phyloP scores from a whole-genome alignment of 1,140 invertebrate species.

The Caerostris extrusa region DNA sequence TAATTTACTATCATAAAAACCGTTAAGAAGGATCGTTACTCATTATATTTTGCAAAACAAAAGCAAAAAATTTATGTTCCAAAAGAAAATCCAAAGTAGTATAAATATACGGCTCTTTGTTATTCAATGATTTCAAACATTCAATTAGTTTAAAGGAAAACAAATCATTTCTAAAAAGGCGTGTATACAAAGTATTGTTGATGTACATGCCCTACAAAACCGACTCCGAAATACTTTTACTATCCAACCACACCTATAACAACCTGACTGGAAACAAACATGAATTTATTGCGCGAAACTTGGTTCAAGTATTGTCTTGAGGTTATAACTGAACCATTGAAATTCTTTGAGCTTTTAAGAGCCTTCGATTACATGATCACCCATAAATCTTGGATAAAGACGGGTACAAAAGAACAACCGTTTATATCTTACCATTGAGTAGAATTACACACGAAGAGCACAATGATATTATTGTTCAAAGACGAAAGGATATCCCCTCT shows the following conservation, averaged over 20 bases:
- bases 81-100: neutral
- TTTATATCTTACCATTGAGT: constrained; percentile 29
- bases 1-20: no score
- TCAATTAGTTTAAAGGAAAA: constrained; percentile 13
- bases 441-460: neutral
- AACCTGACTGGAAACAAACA: neutral
- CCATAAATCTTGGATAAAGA: constrained; percentile 46
- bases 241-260: constrained; percentile 13
- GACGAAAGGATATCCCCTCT: constrained; percentile 42
- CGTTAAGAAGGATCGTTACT: no score
- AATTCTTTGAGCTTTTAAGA: neutral
- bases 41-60: no score
- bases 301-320: neutral
- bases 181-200: neutral
- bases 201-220: neutral
- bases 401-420: constrained; percentile 9
- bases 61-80: no score
- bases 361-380: neutral
- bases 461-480: constrained; percentile 45
- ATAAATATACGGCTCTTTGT: neutral
- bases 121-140: neutral
- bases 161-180: neutral
- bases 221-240: neutral
- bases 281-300: constrained; percentile 22
- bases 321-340: neutral